Evolutionary conservation across 2,113 vertebrate genomes (phyloP).

Genomic region (Tautogolabrus adspersus): DNA sequence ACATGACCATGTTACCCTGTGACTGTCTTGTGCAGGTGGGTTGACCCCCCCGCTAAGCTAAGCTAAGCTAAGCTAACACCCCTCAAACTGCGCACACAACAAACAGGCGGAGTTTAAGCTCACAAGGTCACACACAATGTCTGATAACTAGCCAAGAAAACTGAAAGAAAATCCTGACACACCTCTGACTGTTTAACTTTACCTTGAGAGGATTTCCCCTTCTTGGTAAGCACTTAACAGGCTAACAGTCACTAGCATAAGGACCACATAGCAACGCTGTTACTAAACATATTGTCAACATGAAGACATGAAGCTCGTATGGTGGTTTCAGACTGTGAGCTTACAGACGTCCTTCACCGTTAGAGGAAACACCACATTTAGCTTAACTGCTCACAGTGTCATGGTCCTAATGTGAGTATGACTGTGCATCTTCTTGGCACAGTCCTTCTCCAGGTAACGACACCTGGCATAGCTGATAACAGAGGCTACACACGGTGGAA

Average conservation of each 20-base stretch:
- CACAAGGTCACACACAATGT: conserved; percentile 66
- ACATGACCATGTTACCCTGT: not conserved
- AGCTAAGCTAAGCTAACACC: not conserved
- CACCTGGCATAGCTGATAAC: conserved; percentile 54
- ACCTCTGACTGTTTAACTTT: not conserved
- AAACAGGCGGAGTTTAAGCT: conserved; percentile 25
- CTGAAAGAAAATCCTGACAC: not conserved
- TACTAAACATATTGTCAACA: not conserved
- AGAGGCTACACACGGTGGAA: conserved; percentile 16
- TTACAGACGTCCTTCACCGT: conserved; percentile 23
- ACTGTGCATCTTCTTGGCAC: not conserved
- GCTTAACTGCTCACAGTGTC: not conserved
- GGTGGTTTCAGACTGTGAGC: not conserved
- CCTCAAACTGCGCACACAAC: not conserved
- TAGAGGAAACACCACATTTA: not conserved
- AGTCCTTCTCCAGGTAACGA: conserved; percentile 10
- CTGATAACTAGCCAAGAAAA: conserved; percentile 20
- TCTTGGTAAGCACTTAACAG: not conserved
- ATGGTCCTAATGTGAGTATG: not conserved
- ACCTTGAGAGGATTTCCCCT: not conserved
- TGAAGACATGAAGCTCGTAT: not conserved
- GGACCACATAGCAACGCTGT: not conserved
- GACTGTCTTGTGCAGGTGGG: not conserved
- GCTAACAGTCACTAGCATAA: not conserved
- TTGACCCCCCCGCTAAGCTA: not conserved